Evolutionary conservation across 2,888 invertebrate species (phyloP).

Genomic region (Ectemnius continuus): DNA sequence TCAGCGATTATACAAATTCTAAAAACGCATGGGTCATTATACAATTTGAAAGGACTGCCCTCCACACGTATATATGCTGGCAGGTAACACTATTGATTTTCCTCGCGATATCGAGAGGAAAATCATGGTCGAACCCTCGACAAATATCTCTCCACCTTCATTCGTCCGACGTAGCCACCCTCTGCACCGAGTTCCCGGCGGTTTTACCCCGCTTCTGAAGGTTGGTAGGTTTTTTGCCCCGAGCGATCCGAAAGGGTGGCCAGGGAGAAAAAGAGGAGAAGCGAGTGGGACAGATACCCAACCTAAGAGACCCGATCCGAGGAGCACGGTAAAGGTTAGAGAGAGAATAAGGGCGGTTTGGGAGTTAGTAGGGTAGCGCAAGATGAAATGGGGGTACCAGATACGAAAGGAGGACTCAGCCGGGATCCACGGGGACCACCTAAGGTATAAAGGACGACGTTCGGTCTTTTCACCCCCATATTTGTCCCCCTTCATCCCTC

Average conservation of each 20-base stretch:
- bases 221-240: constrained; percentile 74
- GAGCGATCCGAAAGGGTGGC: constrained; percentile 65
- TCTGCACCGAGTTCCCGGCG: constrained; percentile 53
- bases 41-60: neutral
- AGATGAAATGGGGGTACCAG: constrained; percentile 65
- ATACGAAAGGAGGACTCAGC: constrained; percentile 72
- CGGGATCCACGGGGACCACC: constrained; percentile 73
- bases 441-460: constrained; percentile 73
- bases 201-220: constrained; percentile 56
- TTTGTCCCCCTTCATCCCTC: constrained; percentile 56
- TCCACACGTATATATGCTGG: neutral
- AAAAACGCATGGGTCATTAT: no score
- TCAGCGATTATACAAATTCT: no score
- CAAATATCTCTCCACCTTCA: constrained; percentile 72
- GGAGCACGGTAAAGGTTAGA: constrained; percentile 69
- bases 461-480: constrained; percentile 70
- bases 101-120: constrained; percentile 49
- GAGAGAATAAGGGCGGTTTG: constrained; percentile 71
- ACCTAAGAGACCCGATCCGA: constrained; percentile 74
- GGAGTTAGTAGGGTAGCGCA: constrained; percentile 58
- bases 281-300: constrained; percentile 67
- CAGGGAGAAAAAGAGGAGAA: constrained; percentile 40
- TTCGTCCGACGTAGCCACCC: constrained; percentile 60
- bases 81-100: constrained; percentile 51
- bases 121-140: constrained; percentile 67